Base-by-base conservation (phyloP, 2,888 invertebrate genomes). In the Lasioglossum marginatum region DNA sequence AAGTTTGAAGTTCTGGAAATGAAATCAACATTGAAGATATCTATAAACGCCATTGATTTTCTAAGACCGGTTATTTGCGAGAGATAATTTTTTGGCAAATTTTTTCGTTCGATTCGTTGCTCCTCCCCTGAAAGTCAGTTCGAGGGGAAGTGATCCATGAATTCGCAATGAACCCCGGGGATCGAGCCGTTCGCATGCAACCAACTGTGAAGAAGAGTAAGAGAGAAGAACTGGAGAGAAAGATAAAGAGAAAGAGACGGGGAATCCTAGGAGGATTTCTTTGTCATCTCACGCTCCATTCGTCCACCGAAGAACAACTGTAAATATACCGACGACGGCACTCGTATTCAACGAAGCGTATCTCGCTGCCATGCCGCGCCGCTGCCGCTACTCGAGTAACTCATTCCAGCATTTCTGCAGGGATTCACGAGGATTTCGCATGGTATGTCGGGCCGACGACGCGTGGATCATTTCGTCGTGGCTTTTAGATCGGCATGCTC, bases 341-440 rank as follows among this genome's bases (percentile, higher is more conserved):
- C 75, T 72, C 27, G 63, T 52, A 52, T 43, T 66, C 78, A 34
- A 60, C 80, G 72, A 52, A 40, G 27, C 45, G 37, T 48, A 5
- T 19, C 8, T 48, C 14, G 37, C 43, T 45, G 45, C 45, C 16
- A 16, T 16, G 16, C 10, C 40, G 40, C 40, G 40, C 40, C 43
- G 48, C 40, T 66, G 23, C 40, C 8, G 74, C 63, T 48, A 68
- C 27, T 60, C 40, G 27, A 57, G 34, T 48, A 60, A 77, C 77
- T 85, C 77, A 57, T 60, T 52, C 45, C 19, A 31, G 16, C 31
- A 5, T 40, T 72, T 80, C 45, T 40, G 23, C 43, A 4, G 70
- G 78, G 78, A 78, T 84, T 83, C 63, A 23, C 78, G 8, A 45
- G 77, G 84, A 83, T 78, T 78, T 78, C 60, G 43, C 71, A 4